Conservation (phyloP, 2,888 invertebrate species). For the Smittia sp. region DNA sequence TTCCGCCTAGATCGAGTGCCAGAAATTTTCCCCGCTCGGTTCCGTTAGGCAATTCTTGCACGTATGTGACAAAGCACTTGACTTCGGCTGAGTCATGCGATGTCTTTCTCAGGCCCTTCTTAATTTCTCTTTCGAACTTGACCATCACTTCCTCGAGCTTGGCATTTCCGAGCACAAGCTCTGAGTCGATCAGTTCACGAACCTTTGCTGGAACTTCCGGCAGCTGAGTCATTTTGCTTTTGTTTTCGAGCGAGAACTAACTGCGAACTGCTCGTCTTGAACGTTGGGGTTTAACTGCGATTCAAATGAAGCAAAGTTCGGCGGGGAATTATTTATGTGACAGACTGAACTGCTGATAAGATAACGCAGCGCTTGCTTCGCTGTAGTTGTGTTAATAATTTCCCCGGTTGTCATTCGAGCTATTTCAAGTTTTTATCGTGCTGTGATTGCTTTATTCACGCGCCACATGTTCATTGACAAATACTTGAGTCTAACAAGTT, state of each 20-base stretch:
- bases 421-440: too few species aligned
- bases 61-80: conserved; percentile 94
- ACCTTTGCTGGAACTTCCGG: not conserved
- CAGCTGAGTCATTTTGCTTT: not conserved
- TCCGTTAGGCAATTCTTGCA: conserved; percentile 92
- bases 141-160: conserved; percentile 74
- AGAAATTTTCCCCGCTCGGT: conserved; percentile 66
- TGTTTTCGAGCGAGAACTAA: not conserved
- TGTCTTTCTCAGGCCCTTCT: conserved; percentile 74
- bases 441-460: too few species aligned
- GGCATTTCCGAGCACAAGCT: conserved; percentile 55
- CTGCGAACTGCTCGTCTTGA: too few species aligned
- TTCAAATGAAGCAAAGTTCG: too few species aligned
- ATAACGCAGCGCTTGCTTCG: too few species aligned
- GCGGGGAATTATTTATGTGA: too few species aligned
- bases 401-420: too few species aligned
- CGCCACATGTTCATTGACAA: too few species aligned
- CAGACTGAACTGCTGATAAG: too few species aligned
- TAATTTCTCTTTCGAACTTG: conserved; percentile 71
- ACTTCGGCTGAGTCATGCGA: conserved; percentile 76
- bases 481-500: too few species aligned
- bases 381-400: too few species aligned
- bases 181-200: not conserved
- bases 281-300: too few species aligned
- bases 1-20: conserved; percentile 70